Conservation (phyloP, 2,113 vertebrate genomes). For the Hystrix cristata region DNA sequence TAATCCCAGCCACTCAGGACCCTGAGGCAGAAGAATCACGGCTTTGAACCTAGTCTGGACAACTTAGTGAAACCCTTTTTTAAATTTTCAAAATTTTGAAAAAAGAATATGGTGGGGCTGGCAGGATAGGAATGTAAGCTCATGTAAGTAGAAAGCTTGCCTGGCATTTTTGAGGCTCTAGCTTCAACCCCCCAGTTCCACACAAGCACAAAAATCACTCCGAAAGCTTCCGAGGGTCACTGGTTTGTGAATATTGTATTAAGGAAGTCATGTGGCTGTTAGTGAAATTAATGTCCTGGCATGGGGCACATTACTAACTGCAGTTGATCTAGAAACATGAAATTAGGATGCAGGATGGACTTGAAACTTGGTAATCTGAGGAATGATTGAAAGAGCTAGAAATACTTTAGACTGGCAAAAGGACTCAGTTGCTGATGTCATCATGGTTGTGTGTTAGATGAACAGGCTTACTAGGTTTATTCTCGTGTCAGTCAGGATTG, state of each 20-base stretch:
- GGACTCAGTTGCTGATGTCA: neutral
- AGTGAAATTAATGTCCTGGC: neutral
- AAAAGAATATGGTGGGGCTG: neutral
- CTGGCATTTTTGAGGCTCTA: neutral
- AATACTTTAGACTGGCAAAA: neutral
- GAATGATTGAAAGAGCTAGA: neutral
- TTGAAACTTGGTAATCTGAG: conserved; percentile 17
- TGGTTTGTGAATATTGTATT: neutral
- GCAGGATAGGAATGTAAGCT: neutral
- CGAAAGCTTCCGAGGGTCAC: neutral
- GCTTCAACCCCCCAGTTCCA: neutral
- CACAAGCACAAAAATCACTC: neutral
- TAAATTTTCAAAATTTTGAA: neutral
- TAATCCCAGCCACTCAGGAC: neutral
- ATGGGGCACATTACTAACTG: neutral
- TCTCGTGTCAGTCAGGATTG: conserved; percentile 15
- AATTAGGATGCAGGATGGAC: neutral
- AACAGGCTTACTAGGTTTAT: neutral
- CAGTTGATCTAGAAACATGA: conserved; percentile 20
- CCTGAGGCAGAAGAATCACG: neutral
- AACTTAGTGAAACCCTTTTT: neutral
- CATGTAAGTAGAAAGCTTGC: neutral
- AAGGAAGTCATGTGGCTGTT: neutral
- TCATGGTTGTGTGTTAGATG: neutral
- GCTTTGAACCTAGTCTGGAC: neutral